Percentiles rank a stretch among this genome's conserved stretches.
Conservation (phyloP, 2,113 vertebrate species). For the Trichechus manatus region DNA sequence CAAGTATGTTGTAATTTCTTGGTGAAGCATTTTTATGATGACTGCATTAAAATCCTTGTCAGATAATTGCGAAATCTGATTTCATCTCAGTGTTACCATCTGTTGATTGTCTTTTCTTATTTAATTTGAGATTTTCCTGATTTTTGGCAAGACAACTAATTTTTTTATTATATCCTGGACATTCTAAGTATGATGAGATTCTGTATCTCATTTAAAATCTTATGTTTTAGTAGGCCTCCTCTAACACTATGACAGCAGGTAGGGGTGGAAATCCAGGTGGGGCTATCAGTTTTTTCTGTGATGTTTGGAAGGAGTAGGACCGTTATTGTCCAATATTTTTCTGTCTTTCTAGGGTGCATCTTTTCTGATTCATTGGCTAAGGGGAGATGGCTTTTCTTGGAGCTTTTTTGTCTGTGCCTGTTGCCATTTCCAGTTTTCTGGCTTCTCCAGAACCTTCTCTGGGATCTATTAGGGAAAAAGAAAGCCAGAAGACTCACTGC, state of each 20-base stretch:
- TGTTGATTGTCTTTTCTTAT: neutral
- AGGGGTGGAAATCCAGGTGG: neutral
- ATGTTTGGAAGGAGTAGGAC: neutral
- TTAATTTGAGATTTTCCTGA: neutral
- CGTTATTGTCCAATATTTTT: neutral
- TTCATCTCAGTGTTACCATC: neutral
- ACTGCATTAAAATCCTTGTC: neutral
- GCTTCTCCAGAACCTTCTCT: neutral
- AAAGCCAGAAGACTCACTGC: neutral
- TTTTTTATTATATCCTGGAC: neutral
- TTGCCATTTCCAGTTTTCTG: slow-evolving; percentile 3
- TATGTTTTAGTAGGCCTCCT: neutral
- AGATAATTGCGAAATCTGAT: neutral
- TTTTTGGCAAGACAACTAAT: neutral
- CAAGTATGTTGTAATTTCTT: neutral
- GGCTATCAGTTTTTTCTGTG: neutral
- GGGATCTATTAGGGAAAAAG: neutral
- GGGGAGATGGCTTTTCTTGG: neutral
- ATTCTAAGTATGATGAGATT: slow-evolving; percentile 14
- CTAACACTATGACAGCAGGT: neutral
- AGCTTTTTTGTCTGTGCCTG: neutral
- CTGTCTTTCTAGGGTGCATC: neutral
- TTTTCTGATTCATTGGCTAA: slow-evolving; percentile 21
- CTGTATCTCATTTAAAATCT: slow-evolving; percentile 3
- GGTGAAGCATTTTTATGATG: neutral